Conservation (phyloP, 2,797 vertebrate species). For the Pseudochaenichthys georgianus region DNA sequence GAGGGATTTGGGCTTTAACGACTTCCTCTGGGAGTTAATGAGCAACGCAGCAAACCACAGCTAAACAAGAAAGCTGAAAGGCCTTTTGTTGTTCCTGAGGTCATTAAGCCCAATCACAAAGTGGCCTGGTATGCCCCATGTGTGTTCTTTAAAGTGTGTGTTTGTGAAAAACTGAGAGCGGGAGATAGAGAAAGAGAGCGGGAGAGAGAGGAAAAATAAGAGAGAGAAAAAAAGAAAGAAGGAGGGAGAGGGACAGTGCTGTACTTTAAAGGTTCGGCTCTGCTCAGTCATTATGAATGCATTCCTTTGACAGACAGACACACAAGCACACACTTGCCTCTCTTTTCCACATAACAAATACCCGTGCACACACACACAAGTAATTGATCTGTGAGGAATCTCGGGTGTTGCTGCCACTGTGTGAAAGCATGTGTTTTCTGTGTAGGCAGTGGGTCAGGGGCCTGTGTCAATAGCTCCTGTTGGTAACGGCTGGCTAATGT, state of each 20-base stretch:
- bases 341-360: background rate
- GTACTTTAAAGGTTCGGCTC: slow-evolving; percentile 22
- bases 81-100: slow-evolving; percentile 72
- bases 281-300: slow-evolving; percentile 48
- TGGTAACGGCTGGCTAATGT: slow-evolving; percentile 51
- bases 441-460: slow-evolving; percentile 54
- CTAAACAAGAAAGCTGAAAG: slow-evolving; percentile 70
- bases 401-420: slow-evolving; percentile 64
- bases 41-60: slow-evolving; percentile 54
- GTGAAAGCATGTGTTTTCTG: slow-evolving; percentile 72
- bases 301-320: slow-evolving; percentile 46
- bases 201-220: background rate
- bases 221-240: background rate
- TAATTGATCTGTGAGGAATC: slow-evolving; percentile 68
- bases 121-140: slow-evolving; percentile 43
- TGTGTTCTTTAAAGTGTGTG: slow-evolving; percentile 36
- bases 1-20: slow-evolving; percentile 60
- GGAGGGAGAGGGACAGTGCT: background rate
- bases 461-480: slow-evolving; percentile 67
- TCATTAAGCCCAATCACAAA: slow-evolving; percentile 75
- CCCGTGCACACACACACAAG: slow-evolving; percentile 1
- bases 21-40: slow-evolving; percentile 78
- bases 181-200: background rate
- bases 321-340: background rate
- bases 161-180: no score